A percentile compares a stretch with the other conserved stretches of the same genome.
These are phyloP conservation scores for Sarcoramphus papa DNA, from an alignment of 2,797 vertebrate species.

Conservation along the genomic window DNA sequence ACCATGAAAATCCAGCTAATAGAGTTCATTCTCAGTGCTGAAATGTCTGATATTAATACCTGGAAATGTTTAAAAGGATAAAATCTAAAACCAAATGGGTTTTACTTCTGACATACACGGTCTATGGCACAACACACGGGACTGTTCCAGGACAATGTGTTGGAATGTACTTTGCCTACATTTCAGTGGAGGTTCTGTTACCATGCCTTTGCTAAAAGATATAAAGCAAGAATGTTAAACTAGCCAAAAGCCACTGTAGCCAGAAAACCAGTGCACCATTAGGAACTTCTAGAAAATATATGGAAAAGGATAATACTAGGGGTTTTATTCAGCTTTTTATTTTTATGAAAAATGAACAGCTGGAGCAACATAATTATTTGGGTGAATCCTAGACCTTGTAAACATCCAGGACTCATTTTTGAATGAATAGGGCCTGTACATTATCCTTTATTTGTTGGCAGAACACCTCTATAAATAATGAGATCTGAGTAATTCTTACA, in stretches of 20 bases:
- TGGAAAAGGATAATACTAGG: background rate
- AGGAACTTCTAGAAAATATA: background rate
- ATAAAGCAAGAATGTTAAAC: background rate
- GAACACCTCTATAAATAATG: background rate
- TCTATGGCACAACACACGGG: background rate
- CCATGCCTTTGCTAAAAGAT: background rate
- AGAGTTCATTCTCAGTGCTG: background rate
- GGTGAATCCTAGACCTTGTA: background rate
- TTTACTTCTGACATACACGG: background rate
- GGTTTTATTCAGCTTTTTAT: background rate
- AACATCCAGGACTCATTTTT: background rate
- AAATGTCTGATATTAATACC: background rate
- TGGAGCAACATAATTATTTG: background rate
- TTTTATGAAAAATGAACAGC: conserved; percentile 33
- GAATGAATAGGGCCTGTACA: background rate
- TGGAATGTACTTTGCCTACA: background rate
- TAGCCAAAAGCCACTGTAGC: background rate
- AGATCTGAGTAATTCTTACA: background rate
- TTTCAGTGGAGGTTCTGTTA: background rate
- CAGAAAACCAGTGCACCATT: background rate
- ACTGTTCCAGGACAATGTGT: background rate
- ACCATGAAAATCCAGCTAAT: background rate
- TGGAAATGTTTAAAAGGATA: background rate
- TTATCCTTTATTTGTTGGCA: background rate
- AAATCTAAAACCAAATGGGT: background rate